Base-by-base conservation (phyloP, 2,888 invertebrate genomes). In the Eustalomyia histrio region DNA sequence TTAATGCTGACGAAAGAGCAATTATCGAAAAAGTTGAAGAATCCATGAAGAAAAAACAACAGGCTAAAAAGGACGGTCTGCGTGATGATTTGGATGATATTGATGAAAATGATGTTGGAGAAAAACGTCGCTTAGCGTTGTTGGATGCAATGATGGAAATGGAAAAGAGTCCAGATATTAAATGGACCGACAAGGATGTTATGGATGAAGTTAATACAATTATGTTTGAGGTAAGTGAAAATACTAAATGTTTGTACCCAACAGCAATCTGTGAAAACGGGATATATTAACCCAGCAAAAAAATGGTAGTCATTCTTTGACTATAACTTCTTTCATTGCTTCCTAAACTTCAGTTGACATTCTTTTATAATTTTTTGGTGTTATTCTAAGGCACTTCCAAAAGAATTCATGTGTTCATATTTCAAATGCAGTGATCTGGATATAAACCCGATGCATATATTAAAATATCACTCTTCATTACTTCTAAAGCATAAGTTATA, bases 141-240 rank as follows among this genome's bases (percentile, higher is more conserved):
- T 92, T 98, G 83, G 98, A 98, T 90, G 92, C 97, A 75, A 93
- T 98, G 92, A 93, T 98, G 57, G 96, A 97, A 90, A 94, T 96
- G 75, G 94, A 96, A 68, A 94, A 95, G 87, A 95, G 94, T 85
- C 95, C 95, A 12, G 93, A 93, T 57, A 84, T 88, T 43, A 90
- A 92, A 68, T 93, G 96, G 81, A 94, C 93, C 58, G 95, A 96
- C 83, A 92, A 93, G 83, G 96, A 96, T 91, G 95, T 96, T 81
- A 95, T 95, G 89, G 95, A 96, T 88, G 95, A 96, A 92, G 96
- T 96, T 0, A 95, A 96, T 86, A 96, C 96, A 0, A 96, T 96
- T 75, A 96, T 96, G 96, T 96, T 96, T 88, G 95, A 97, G 93
- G 85, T 85, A 65, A 78, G 80, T 69, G 2, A 29, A 12, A 35